A percentile compares a stretch with the other conserved stretches of the same genome.
phyloP scores from a whole-genome alignment of 2,888 invertebrate genomes.

The Tetragonisca angustula region DNA sequence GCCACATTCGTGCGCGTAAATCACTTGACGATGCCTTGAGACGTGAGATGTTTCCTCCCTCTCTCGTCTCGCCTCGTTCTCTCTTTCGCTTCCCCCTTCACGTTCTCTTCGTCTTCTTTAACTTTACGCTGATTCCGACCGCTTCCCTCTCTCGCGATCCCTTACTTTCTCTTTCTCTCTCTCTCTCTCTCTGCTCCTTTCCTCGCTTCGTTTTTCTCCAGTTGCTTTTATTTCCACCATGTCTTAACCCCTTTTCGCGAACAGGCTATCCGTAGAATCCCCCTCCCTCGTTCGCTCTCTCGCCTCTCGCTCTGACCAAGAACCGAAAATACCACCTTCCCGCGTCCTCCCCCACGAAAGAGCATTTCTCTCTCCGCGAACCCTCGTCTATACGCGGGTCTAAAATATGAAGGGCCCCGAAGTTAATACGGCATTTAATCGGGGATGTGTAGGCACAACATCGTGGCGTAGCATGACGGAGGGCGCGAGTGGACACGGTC shows the following conservation, averaged over 20 bases:
- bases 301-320: background rate
- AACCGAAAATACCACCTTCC: slow-evolving; percentile 26
- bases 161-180: slow-evolving; percentile 13
- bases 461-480: slow-evolving; percentile 73
- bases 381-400: slow-evolving; percentile 48
- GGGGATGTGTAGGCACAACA: slow-evolving; percentile 79
- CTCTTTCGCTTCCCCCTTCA: background rate
- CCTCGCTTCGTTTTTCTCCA: slow-evolving; percentile 28
- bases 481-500: slow-evolving; percentile 56
- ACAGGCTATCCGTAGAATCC: slow-evolving; percentile 54
- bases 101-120: slow-evolving; percentile 15
- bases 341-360: slow-evolving; percentile 15
- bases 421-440: slow-evolving; percentile 81
- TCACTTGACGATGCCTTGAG: slow-evolving; percentile 77
- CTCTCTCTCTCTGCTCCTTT: slow-evolving; percentile 17
- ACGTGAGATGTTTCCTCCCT: slow-evolving; percentile 59
- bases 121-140: slow-evolving; percentile 27
- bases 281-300: background rate
- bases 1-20: slow-evolving; percentile 81
- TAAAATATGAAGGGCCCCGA: slow-evolving; percentile 76
- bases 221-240: slow-evolving; percentile 67
- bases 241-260: slow-evolving; percentile 71
- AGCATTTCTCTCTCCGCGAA: slow-evolving; percentile 21
- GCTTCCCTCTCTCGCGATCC: slow-evolving; percentile 24
- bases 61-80: slow-evolving; percentile 27